Base-by-base conservation (phyloP, 2,113 vertebrate species). In the Pyxicephalus adspersus region DNA sequence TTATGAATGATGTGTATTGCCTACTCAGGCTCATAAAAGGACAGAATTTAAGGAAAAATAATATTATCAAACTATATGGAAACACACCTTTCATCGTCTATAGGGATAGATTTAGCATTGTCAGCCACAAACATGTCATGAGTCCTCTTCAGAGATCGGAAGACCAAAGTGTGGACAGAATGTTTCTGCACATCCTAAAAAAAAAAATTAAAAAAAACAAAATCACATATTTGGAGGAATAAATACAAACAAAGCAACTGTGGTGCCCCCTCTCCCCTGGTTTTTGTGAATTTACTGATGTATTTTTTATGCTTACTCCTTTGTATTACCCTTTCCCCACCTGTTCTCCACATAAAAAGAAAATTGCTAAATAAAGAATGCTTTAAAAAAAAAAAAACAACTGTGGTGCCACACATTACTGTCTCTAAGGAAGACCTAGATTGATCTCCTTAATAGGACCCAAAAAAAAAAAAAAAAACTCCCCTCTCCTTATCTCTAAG, bases 91-190 rank as follows among this genome's bases (percentile, higher is more conserved):
- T 94, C 89, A 0, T 99, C 98, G 84, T 98, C 97, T 84, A 91
- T 87, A 0, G 92, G 65, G 77, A 98, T 84, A 22, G 94, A 92
- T 54, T 98, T 99, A 23, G 96, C 95, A 80, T 99, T 97, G 86
- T 99, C 97, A 73, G 95, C 92, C 85, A 99, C 97, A 90, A 99
- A 99, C 97, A 99, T 98, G 67, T 99, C 98, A 86, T 99, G 98
- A 4, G 95, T 98, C 86, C 97, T 94, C 84, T 99, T 99, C 72
- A 99, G 89, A n/a, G 98, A 99, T 22, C 98, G 95, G 92, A 99
- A 99, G 83, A 99, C 96, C 86, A 99, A 90, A 0, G 98, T 98
- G 90, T 98, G 97, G 83, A 99, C 97, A 26, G 97, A 99, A 84
- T 99, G 97, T 80, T 98, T 99, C 16, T 99, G 98, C 22, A 99